Percentiles rank a stretch among this genome's conserved stretches.
Conservation (phyloP, 2,113 vertebrate genomes). For the Anoplopoma fimbria region DNA sequence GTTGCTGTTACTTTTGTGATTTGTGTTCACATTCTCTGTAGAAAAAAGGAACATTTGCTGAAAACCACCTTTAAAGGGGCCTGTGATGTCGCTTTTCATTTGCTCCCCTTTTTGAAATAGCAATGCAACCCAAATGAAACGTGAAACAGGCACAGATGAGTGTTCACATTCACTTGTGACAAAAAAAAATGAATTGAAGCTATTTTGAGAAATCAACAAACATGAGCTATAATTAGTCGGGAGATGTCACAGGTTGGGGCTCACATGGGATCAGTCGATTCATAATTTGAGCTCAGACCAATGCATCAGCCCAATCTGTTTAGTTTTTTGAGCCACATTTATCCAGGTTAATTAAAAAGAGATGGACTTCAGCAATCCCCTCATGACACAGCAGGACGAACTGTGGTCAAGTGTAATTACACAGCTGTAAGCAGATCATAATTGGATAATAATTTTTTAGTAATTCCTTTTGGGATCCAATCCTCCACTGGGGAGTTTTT, state of each 20-base stretch:
- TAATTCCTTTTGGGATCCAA: slow-evolving; percentile 70
- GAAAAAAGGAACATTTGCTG: background rate
- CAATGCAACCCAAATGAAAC: background rate
- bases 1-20: background rate
- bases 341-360: slow-evolving; percentile 76
- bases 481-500: slow-evolving; percentile 68
- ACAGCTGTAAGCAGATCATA: slow-evolving; percentile 75
- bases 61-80: background rate
- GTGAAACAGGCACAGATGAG: background rate
- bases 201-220: slow-evolving; percentile 46
- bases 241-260: slow-evolving; percentile 57
- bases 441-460: slow-evolving; percentile 74
- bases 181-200: background rate
- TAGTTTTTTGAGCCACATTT: slow-evolving; percentile 55
- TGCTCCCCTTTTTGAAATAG: background rate
- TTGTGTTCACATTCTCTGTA: background rate
- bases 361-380: slow-evolving; percentile 50
- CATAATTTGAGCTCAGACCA: slow-evolving; percentile 38
- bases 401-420: slow-evolving; percentile 78
- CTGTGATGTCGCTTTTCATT: background rate
- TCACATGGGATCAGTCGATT: slow-evolving; percentile 22
- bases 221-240: slow-evolving; percentile 50
- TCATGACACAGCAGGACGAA: slow-evolving; percentile 59
- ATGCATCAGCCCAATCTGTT: slow-evolving; percentile 36
- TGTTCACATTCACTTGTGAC: background rate